Evolutionary conservation across 2,113 vertebrate species (phyloP).

Genomic region (Marmota monax): DNA sequence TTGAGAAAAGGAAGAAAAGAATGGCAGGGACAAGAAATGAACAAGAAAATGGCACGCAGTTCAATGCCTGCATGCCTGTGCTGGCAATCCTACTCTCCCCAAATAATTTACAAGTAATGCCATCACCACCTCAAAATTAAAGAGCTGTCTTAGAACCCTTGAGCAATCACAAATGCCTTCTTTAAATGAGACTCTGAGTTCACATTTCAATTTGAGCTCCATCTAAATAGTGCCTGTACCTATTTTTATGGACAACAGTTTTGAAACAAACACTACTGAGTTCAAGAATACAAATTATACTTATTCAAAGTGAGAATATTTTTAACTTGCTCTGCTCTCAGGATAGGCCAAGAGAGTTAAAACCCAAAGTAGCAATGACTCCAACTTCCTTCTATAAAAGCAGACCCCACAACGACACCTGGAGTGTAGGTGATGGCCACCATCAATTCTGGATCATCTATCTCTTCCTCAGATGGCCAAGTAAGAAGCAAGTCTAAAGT

Average conservation of each 20-base stretch:
- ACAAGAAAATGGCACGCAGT: not conserved
- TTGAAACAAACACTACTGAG: constrained; percentile 13
- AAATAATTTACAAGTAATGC: not conserved
- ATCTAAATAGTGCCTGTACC: not conserved
- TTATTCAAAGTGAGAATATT: constrained; percentile 2
- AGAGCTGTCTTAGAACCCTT: not conserved
- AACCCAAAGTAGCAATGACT: not conserved
- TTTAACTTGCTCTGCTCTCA: constrained; percentile 6
- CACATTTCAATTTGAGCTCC: constrained; percentile 50
- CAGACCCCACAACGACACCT: not conserved
- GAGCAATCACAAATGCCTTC: not conserved
- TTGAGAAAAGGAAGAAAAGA: not conserved
- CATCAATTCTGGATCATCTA: not conserved
- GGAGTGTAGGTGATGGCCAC: not conserved
- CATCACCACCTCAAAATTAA: not conserved
- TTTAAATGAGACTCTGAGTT: constrained; percentile 2
- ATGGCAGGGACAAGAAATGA: not conserved
- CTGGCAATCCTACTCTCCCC: not conserved
- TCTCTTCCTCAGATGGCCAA: not conserved
- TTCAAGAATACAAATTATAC: constrained; percentile 5
- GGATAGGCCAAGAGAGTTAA: not conserved
- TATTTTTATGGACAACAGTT: constrained; percentile 52
- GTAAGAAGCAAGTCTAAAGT: not conserved
- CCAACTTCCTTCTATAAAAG: not conserved
- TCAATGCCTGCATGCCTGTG: not conserved